Evolutionary conservation across 2,113 vertebrate species (phyloP).

Genomic region (Cranoglanis bouderius): DNA sequence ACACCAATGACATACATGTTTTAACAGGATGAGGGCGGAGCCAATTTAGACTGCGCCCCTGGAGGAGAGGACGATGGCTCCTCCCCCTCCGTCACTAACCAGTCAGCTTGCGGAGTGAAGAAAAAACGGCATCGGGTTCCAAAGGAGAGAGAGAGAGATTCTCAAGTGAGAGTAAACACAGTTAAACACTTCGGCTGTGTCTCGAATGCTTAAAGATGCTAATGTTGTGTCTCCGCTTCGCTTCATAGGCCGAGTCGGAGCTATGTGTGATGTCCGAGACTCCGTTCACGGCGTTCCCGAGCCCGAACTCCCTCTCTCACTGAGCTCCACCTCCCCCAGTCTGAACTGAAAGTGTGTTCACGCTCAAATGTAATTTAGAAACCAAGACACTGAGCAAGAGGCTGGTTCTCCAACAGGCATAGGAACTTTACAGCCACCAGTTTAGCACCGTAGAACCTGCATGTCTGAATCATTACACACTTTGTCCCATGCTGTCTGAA

Average conservation of each 20-base stretch:
- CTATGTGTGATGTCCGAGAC: slow-evolving; percentile 65
- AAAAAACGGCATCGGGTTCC: slow-evolving; percentile 70
- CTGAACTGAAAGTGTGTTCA: neutral
- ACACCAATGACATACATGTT: no score
- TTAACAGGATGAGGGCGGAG: slow-evolving; percentile 68
- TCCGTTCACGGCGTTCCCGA: slow-evolving; percentile 73
- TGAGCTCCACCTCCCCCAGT: slow-evolving; percentile 47
- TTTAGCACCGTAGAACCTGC: neutral
- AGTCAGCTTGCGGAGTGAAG: slow-evolving; percentile 64
- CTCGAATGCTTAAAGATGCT: neutral
- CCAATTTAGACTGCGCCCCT: slow-evolving; percentile 59
- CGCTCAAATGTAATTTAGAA: neutral
- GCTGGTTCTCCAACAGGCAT: neutral
- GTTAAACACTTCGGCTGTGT: neutral
- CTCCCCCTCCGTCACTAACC: slow-evolving; percentile 55
- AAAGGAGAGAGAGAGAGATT: slow-evolving; percentile 72
- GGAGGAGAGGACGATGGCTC: slow-evolving; percentile 66
- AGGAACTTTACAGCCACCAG: neutral
- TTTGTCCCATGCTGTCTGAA: neutral
- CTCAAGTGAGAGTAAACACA: slow-evolving; percentile 44
- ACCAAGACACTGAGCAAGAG: neutral
- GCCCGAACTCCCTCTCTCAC: slow-evolving; percentile 72
- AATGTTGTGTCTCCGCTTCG: slow-evolving; percentile 11
- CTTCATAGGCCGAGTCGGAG: slow-evolving; percentile 68
- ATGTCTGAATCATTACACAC: neutral